phyloP scores from a whole-genome alignment of 2,797 vertebrate species.

The Enteromius afrohamiltoni region DNA sequence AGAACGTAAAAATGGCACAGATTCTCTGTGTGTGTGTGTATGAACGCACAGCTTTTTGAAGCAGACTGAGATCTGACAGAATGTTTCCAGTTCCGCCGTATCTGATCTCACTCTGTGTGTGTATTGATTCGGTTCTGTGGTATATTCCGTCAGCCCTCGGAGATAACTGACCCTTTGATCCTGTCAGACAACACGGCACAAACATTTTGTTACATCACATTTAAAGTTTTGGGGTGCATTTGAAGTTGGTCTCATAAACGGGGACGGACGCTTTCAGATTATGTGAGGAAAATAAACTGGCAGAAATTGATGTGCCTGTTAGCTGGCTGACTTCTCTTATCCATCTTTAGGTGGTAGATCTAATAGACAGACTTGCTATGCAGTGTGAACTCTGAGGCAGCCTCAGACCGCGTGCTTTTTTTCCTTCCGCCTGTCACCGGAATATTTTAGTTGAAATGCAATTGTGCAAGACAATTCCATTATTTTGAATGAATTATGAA shows the following conservation, averaged over 20 bases:
- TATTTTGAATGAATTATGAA: constrained; percentile 50
- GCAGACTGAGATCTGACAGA: constrained; percentile 49
- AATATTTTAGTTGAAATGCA: constrained; percentile 31
- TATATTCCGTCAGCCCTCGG: constrained; percentile 41
- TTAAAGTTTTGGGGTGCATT: constrained; percentile 35
- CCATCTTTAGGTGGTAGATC: constrained; percentile 18
- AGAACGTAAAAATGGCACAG: constrained; percentile 7
- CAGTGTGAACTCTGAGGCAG: constrained; percentile 11
- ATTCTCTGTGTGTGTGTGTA: neutral
- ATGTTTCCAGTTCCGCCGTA: constrained; percentile 34
- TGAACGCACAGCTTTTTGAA: constrained; percentile 31
- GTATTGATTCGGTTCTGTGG: constrained; percentile 44
- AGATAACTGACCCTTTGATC: constrained; percentile 57
- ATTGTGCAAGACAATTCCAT: constrained; percentile 49
- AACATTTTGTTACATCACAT: constrained; percentile 45
- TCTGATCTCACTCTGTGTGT: constrained; percentile 41
- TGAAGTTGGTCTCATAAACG: constrained; percentile 34
- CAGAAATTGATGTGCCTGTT: constrained; percentile 9
- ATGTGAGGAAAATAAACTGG: constrained; percentile 17
- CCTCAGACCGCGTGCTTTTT: neutral
- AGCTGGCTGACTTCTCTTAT: constrained; percentile 1
- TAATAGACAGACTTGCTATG: constrained; percentile 22
- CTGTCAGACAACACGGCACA: constrained; percentile 36
- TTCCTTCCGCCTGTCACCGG: neutral
- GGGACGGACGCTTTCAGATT: neutral